These are phyloP conservation scores for Lymantria dispar DNA, from an alignment of 2,888 invertebrate species.

Conservation along the genomic window DNA sequence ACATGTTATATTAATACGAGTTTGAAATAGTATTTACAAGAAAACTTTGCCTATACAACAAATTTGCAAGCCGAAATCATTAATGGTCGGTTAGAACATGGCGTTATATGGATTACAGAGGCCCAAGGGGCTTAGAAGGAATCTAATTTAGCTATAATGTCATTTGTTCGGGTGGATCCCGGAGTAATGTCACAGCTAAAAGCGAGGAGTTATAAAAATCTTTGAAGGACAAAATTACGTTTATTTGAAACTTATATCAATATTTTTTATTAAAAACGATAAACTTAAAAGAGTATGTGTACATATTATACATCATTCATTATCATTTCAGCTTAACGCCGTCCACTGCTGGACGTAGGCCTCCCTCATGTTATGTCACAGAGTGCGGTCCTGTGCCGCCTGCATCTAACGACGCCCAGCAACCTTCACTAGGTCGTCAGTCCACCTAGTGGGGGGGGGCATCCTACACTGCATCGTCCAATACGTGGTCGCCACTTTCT, in stretches of 20 bases:
- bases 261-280: too few species aligned
- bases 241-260: not conserved
- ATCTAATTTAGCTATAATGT: conserved; percentile 65
- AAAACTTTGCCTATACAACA: conserved; percentile 13
- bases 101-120: conserved; percentile 43
- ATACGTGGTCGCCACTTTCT: too few species aligned
- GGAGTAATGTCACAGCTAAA: conserved; percentile 26
- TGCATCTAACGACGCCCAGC: too few species aligned
- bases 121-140: conserved; percentile 44
- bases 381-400: too few species aligned
- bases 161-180: conserved; percentile 46
- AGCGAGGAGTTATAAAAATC: conserved; percentile 17
- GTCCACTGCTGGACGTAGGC: too few species aligned
- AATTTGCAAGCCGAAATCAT: conserved; percentile 37
- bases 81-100: conserved; percentile 36
- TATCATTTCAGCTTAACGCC: too few species aligned
- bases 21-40: not conserved
- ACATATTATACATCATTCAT: too few species aligned
- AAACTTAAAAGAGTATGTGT: too few species aligned
- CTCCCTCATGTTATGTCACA: too few species aligned
- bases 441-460: too few species aligned
- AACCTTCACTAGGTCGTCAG: too few species aligned
- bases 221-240: not conserved
- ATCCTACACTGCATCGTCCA: too few species aligned
- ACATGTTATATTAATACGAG: not conserved